A percentile compares a stretch with the other conserved stretches of the same genome.
phyloP scores from a whole-genome alignment of 2,113 vertebrate species.

The Scomber colias region DNA sequence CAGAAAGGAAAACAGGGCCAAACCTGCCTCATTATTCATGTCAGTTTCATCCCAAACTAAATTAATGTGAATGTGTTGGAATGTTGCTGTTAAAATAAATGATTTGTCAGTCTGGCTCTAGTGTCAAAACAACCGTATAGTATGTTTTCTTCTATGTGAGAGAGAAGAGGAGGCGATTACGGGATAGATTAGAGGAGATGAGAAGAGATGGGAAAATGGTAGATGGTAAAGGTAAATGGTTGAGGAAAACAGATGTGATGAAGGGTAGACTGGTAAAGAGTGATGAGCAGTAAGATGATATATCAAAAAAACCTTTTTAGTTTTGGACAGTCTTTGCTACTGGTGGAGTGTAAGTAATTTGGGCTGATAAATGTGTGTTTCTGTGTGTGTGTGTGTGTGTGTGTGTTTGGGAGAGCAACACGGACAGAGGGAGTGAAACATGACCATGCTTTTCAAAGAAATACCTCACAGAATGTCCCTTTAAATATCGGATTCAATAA shows the following conservation, averaged over 20 bases:
- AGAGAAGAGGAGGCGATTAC: slow-evolving; percentile 22
- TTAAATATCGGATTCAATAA: background rate
- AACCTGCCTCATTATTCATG: slow-evolving; percentile 56
- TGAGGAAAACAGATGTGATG: background rate
- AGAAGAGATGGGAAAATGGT: background rate
- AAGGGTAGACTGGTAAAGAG: slow-evolving; percentile 31
- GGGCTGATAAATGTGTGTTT: slow-evolving; percentile 22
- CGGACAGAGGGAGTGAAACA: no score
- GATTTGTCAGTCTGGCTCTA: slow-evolving; percentile 25
- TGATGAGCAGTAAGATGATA: slow-evolving; percentile 18
- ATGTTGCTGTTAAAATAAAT: slow-evolving; percentile 27
- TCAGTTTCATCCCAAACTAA: slow-evolving; percentile 27
- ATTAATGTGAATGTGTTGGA: slow-evolving; percentile 30
- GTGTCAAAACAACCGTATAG: slow-evolving; percentile 35
- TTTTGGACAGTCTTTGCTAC: background rate
- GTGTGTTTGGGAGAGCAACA: background rate
- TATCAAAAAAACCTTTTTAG: slow-evolving; percentile 19
- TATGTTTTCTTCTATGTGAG: slow-evolving; percentile 13
- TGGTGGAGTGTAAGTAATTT: slow-evolving; percentile 18
- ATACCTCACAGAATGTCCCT: background rate
- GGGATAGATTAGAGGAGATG: slow-evolving; percentile 14
- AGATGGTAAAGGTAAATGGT: background rate
- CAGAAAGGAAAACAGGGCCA: slow-evolving; percentile 21
- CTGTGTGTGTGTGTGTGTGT: background rate
- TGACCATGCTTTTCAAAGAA: no score